Evolutionary conservation across 2,888 invertebrate genomes (phyloP), one percentile per base, ranked within the genome.

Genomic region (Spodoptera picta): DNA sequence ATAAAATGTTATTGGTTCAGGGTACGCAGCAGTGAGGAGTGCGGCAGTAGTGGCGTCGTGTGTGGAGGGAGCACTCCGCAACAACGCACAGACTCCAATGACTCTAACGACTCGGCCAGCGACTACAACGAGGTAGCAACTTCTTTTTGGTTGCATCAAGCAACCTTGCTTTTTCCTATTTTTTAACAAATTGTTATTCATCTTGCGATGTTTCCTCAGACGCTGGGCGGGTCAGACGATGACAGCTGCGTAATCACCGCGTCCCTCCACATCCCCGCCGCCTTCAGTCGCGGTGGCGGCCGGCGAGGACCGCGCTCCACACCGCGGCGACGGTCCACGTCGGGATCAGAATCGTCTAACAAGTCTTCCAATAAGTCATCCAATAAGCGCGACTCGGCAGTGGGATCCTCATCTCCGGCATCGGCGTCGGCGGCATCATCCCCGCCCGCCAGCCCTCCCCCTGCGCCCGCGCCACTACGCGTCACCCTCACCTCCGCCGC

Each of bases 191-290:
- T 36, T 36, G 7, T 9, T 36, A 31, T 31, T 31, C 31, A 31
- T 31, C 31, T 31, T 36, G 36, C 9, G 6, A 9, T 19, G 2
- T 7, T 9, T 11, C 9, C 57, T 70, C 82, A 92, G 97, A 85
- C 93, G 95, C 85, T 95, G 90, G 91, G 96, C 95, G 77, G 96
- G 92, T 80, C 97, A 91, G 77, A 96, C 95, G 95, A 95, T 83
- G 95, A 95, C 84, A 91, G 90, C 79, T 96, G 96, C 73, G 96
- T 97, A 60, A 97, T 98, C 80, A 97, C 97, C 0, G 98, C 97
- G 0, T 97, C 97, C 72, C 95, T 98, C 44, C 97, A 97, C 83
- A 97, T 98, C 92, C 97, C 97, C 6, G 96, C 95, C 72, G 87
- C 92, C 42, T 93, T 87, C 91, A 91, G 46, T 89, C 90, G 50